These are phyloP conservation scores for Subacronicta megacephala DNA, from an alignment of 2,888 invertebrate genomes.

Conservation along the genomic window DNA sequence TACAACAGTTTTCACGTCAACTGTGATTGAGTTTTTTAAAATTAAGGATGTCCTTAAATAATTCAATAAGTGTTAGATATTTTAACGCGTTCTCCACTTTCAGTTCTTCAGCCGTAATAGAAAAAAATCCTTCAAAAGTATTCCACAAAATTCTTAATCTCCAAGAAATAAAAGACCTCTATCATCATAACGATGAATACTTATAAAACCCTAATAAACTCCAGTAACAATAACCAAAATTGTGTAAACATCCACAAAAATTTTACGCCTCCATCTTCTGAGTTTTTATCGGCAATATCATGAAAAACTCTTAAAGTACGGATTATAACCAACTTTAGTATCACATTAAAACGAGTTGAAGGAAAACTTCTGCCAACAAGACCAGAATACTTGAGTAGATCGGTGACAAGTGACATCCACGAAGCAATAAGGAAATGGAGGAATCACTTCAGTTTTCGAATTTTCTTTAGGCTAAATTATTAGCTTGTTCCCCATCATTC, in stretches of 20 bases:
- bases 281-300: constrained; percentile 56
- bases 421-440: constrained; percentile 20
- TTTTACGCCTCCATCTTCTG: constrained; percentile 44
- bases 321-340: constrained; percentile 62
- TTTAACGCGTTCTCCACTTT: too few relatives aligned
- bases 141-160: constrained; percentile 1
- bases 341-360: constrained; percentile 64
- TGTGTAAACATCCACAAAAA: constrained; percentile 49
- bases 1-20: too few relatives aligned
- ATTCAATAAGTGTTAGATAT: too few relatives aligned
- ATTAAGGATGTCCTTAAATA: too few relatives aligned
- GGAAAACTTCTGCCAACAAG: constrained; percentile 49
- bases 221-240: constrained; percentile 51
- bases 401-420: constrained; percentile 33
- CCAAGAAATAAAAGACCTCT: constrained; percentile 1
- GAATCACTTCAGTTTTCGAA: not conserved
- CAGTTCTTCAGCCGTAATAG: not conserved
- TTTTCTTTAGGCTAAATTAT: not conserved
- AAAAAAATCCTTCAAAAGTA: not conserved
- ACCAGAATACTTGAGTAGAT: constrained; percentile 41
- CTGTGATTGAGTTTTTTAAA: too few relatives aligned
- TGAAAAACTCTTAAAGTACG: constrained; percentile 53
- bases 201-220: constrained; percentile 30
- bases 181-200: constrained; percentile 31
- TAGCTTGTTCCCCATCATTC: too few relatives aligned